Base-by-base conservation (phyloP, 1,140 invertebrate genomes). In the Cephus cinctus region DNA sequence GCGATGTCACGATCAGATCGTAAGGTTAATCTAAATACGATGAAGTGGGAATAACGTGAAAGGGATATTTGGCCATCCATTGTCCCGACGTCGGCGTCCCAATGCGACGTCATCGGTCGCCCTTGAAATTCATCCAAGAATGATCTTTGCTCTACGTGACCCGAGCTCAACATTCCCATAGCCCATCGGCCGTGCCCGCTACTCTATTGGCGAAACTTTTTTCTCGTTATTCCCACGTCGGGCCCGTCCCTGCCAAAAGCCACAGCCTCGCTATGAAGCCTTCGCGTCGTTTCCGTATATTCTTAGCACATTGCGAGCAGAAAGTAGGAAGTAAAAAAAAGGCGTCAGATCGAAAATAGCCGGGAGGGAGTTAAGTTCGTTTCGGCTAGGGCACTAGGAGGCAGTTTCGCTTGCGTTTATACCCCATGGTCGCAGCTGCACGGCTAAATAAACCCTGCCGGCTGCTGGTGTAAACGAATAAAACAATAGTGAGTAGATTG, bases 391-490 rank as follows among this genome's bases (percentile, higher is more conserved):
- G 32, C 20, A 9, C 21, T 27, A 22, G 21, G 11, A 23, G 20
- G 8, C 11, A 25, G 38, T n/a, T 15, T 36, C 8, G 27, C 22
- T 54, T 54, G 47, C 52, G 27, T 54, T 54, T 54, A 54, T 54
- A 54, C 50, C 48, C 51, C 21, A 25, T 47, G 41, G 51, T 40
- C 43, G 46, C 25, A 35, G 47, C 42, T 14, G 38, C 39, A n/a
- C n/a, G 39, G 35, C 50, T 54, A 54, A 54, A 54, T 54, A 54
- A 54, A 54, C 52, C n/a, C 12, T 5, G 15, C 15, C 4, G 5
- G 12, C 14, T 16, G 20, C 8, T 14, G n/a, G 11, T 5, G 16
- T 41, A 41, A 45, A 48, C 52, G 48, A 54, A 51, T 42, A 51
- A 54, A 50, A 54, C 52, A 54, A 54, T 51, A 34, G 14, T 22